phyloP scores from a whole-genome alignment of 2,113 vertebrate genomes.

The Scartelaos histophorus region DNA sequence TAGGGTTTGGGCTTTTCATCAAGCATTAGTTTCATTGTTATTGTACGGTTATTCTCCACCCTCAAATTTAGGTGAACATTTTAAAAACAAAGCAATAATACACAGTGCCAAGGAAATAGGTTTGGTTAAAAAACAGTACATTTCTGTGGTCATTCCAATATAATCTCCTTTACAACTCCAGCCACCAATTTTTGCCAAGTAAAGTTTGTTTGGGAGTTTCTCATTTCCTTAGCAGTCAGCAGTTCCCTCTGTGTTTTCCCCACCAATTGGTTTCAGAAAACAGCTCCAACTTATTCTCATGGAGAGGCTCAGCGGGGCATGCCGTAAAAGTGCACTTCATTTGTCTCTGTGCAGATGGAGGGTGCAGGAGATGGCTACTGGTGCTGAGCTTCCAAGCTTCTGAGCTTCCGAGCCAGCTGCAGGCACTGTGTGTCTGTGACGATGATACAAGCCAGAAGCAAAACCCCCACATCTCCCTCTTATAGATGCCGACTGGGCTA shows the following conservation, averaged over 20 bases:
- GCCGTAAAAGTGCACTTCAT: constrained; percentile 67
- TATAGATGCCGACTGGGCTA: constrained; percentile 43
- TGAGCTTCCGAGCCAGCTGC: constrained; percentile 53
- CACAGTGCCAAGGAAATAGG: too few species aligned
- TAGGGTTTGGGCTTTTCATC: too few species aligned
- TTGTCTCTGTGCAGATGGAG: constrained; percentile 61
- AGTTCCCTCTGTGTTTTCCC: constrained; percentile 55
- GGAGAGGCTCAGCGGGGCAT: constrained; percentile 60
- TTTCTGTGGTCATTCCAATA: neutral
- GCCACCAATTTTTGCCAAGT: constrained; percentile 28
- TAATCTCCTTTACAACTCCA: constrained; percentile 15
- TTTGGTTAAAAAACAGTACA: too few species aligned
- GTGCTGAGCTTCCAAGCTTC: constrained; percentile 2
- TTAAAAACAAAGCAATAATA: too few species aligned
- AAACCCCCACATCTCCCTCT: constrained; percentile 42
- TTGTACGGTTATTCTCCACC: too few species aligned
- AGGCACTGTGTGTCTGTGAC: constrained; percentile 46
- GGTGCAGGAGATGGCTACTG: constrained; percentile 43
- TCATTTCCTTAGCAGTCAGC: constrained; percentile 51
- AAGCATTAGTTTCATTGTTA: too few species aligned
- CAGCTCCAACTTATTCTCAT: constrained; percentile 53
- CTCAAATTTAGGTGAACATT: too few species aligned
- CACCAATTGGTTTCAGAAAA: constrained; percentile 50
- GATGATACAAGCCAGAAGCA: constrained; percentile 41
- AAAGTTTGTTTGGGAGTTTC: constrained; percentile 32